Evolutionary conservation across 1,140 invertebrate genomes (phyloP).

Genomic region (Drosophila bifasciata): DNA sequence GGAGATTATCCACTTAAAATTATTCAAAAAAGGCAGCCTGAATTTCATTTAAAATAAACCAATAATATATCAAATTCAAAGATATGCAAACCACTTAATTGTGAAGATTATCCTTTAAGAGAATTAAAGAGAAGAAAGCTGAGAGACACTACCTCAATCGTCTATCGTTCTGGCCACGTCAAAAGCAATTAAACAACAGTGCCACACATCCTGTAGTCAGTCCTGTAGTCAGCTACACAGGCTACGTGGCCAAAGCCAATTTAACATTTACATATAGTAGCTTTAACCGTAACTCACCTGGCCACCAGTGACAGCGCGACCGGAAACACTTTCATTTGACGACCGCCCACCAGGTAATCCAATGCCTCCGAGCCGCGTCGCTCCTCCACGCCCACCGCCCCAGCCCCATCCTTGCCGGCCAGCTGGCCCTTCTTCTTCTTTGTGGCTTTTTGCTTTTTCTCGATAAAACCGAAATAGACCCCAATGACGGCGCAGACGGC

Average conservation of each 20-base stretch:
- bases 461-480: slow-evolving; percentile 89
- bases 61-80: background rate
- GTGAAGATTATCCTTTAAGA: slow-evolving; percentile 27
- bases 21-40: too few relatives aligned
- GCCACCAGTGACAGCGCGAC: slow-evolving; percentile 92
- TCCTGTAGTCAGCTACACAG: too few relatives aligned
- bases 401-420: slow-evolving; percentile 49
- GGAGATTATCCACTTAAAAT: too few relatives aligned
- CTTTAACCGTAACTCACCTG: slow-evolving; percentile 85
- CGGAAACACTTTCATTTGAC: slow-evolving; percentile 92
- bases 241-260: slow-evolving; percentile 22
- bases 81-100: slow-evolving; percentile 10
- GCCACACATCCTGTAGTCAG: background rate
- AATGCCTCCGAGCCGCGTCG: slow-evolving; percentile 81
- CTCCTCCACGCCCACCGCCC: slow-evolving; percentile 84
- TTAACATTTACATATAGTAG: slow-evolving; percentile 54
- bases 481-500: slow-evolving; percentile 88
- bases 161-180: background rate
- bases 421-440: slow-evolving; percentile 42
- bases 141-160: background rate
- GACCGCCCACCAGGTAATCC: slow-evolving; percentile 93
- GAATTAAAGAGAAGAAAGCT: too few relatives aligned
- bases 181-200: slow-evolving; percentile 25
- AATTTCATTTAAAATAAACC: background rate
- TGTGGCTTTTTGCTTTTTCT: slow-evolving; percentile 84